Conservation (phyloP, 2,888 invertebrate genomes). For the Malthinus seriepunctatus region DNA sequence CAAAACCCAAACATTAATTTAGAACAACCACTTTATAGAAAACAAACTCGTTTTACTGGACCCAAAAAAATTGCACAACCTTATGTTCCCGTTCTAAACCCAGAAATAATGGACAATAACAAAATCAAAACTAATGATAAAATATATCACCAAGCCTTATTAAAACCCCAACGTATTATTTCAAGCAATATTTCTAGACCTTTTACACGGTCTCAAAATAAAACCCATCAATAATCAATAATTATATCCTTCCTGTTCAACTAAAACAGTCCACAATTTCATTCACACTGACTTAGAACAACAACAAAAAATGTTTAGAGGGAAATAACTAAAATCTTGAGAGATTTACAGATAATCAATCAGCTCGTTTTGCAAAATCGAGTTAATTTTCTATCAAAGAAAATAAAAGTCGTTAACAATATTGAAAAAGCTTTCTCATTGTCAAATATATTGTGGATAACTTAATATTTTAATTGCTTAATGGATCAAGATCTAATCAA, state of each 20-base stretch:
- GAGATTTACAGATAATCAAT: background rate
- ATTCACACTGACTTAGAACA: slow-evolving; percentile 1
- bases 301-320: background rate
- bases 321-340: background rate
- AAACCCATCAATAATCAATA: background rate
- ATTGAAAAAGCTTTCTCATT: background rate
- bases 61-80: too few relatives aligned
- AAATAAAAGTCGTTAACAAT: background rate
- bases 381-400: background rate
- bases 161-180: background rate
- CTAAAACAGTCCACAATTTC: background rate
- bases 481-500: background rate
- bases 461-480: background rate
- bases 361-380: background rate
- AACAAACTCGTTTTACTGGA: too few relatives aligned
- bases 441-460: background rate
- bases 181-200: background rate
- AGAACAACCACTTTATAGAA: too few relatives aligned
- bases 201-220: background rate
- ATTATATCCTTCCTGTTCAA: background rate
- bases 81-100: too few relatives aligned
- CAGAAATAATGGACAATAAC: too few relatives aligned
- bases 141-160: too few relatives aligned
- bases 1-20: too few relatives aligned
- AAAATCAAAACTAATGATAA: too few relatives aligned